A percentile compares a stretch with the other conserved stretches of the same genome.
Conservation (phyloP, 1,140 invertebrate species). For the Drosophila santomea region DNA sequence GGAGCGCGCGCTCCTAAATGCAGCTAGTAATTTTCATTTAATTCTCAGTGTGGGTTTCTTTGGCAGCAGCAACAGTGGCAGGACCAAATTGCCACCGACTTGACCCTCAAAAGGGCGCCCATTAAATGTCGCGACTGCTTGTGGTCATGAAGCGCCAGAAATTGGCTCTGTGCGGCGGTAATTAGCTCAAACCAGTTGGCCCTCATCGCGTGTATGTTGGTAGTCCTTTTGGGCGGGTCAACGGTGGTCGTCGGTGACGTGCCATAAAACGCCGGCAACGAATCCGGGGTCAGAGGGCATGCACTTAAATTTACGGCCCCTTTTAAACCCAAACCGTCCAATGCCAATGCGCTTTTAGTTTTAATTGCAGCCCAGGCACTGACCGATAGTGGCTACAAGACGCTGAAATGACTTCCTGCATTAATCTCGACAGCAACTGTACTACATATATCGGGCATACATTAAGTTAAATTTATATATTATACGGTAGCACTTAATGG, state of each 20-base stretch:
- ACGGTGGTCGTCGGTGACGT: slow-evolving; percentile 36
- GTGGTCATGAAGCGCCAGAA: slow-evolving; percentile 47
- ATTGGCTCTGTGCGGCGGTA: slow-evolving; percentile 56
- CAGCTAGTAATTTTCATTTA: slow-evolving; percentile 76
- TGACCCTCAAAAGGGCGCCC: slow-evolving; percentile 75
- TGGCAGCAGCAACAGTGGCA: slow-evolving; percentile 3
- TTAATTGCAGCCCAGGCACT: slow-evolving; percentile 55
- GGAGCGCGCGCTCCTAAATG: slow-evolving; percentile 52
- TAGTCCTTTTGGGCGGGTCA: slow-evolving; percentile 71
- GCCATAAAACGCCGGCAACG: slow-evolving; percentile 53
- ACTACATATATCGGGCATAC: slow-evolving; percentile 12
- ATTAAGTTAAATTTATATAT: slow-evolving; percentile 78
- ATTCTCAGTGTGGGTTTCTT: slow-evolving; percentile 67
- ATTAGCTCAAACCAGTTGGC: slow-evolving; percentile 56
- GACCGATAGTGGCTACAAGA: slow-evolving; percentile 56
- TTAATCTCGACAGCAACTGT: slow-evolving; percentile 58
- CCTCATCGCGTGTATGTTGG: slow-evolving; percentile 69
- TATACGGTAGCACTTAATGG: slow-evolving; percentile 49
- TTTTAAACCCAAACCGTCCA: slow-evolving; percentile 41
- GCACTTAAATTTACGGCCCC: slow-evolving; percentile 44
- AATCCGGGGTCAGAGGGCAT: slow-evolving; percentile 3
- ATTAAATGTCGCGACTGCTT: slow-evolving; percentile 74
- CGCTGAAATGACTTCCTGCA: slow-evolving; percentile 51
- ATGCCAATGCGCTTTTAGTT: slow-evolving; percentile 74
- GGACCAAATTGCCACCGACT: slow-evolving; percentile 59